Evolutionary conservation across 2,113 vertebrate species (phyloP).

Genomic region (Muntiacus muntjak): DNA sequence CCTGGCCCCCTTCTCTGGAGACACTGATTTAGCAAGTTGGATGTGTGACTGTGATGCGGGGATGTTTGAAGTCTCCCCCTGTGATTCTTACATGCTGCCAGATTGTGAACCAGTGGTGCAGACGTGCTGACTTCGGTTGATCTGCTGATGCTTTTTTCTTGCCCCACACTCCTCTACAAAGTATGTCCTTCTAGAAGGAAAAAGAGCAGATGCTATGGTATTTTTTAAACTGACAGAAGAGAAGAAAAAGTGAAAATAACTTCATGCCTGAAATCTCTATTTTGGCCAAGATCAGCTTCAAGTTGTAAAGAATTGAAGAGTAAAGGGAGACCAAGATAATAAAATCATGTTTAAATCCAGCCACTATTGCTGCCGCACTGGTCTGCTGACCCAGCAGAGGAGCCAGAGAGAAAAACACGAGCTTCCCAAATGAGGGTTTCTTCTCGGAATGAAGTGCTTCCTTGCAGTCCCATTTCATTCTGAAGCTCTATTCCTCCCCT

Average conservation of each 20-base stretch:
- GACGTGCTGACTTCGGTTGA: not conserved
- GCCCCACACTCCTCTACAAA: not conserved
- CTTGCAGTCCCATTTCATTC: not conserved
- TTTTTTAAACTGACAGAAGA: not conserved
- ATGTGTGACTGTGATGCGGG: accelerated
- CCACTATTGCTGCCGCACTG: not conserved
- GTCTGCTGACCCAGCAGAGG: not conserved
- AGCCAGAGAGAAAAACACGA: not conserved
- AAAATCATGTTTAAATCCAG: slow-evolving; percentile 7
- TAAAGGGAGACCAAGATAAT: not conserved
- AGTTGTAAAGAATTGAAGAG: not conserved
- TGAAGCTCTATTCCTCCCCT: not conserved
- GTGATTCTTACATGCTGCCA: not conserved
- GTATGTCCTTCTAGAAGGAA: not conserved
- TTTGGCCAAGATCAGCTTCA: not conserved
- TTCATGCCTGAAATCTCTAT: not conserved
- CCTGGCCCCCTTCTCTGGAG: not conserved
- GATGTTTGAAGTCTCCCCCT: not conserved
- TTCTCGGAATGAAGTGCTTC: not conserved
- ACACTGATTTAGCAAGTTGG: not conserved
- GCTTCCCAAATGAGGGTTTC: not conserved
- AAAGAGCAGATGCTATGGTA: not conserved
- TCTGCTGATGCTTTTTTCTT: not conserved
- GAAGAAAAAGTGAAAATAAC: not conserved
- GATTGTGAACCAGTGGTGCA: not conserved